Percentiles rank a stretch among this genome's conserved stretches.
These are phyloP conservation scores for Stenoptilia bipunctidactyla DNA, from an alignment of 2,888 invertebrate species.

Conservation along the genomic window DNA sequence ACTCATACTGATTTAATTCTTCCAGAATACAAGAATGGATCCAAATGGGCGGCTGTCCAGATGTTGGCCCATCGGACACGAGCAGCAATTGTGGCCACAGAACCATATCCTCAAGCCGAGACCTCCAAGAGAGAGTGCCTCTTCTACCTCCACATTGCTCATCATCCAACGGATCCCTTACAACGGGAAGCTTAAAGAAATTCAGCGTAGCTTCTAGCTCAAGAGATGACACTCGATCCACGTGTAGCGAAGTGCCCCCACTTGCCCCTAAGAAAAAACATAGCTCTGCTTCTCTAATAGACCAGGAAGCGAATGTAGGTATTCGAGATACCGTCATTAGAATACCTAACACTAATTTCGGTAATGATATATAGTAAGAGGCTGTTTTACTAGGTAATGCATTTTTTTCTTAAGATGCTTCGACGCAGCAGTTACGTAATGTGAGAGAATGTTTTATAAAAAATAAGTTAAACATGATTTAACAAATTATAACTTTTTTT, in stretches of 20 bases:
- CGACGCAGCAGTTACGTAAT: too few species aligned
- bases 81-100: slow-evolving; percentile 39
- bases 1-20: too few species aligned
- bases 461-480: too few species aligned
- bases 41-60: slow-evolving; percentile 51
- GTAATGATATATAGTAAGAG: slow-evolving; percentile 42
- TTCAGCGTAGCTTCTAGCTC: slow-evolving; percentile 45
- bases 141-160: slow-evolving; percentile 55
- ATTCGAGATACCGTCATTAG: slow-evolving; percentile 58
- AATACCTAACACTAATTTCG: slow-evolving; percentile 49
- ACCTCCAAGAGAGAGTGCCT: slow-evolving; percentile 52
- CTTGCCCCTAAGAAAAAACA: slow-evolving; percentile 57
- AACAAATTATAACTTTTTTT: too few species aligned
- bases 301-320: slow-evolving; percentile 40
- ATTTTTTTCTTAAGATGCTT: too few species aligned
- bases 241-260: slow-evolving; percentile 56
- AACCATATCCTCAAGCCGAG: slow-evolving; percentile 36
- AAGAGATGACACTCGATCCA: slow-evolving; percentile 50
- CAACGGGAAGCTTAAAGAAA: slow-evolving; percentile 53
- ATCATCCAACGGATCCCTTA: slow-evolving; percentile 56
- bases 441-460: too few species aligned
- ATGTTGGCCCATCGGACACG: slow-evolving; percentile 36
- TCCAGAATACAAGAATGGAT: slow-evolving; percentile 50
- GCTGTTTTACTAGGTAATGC: too few species aligned
- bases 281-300: slow-evolving; percentile 57